Evolutionary conservation across 2,113 vertebrate genomes (phyloP).

Genomic region (Nannospalax galili): DNA sequence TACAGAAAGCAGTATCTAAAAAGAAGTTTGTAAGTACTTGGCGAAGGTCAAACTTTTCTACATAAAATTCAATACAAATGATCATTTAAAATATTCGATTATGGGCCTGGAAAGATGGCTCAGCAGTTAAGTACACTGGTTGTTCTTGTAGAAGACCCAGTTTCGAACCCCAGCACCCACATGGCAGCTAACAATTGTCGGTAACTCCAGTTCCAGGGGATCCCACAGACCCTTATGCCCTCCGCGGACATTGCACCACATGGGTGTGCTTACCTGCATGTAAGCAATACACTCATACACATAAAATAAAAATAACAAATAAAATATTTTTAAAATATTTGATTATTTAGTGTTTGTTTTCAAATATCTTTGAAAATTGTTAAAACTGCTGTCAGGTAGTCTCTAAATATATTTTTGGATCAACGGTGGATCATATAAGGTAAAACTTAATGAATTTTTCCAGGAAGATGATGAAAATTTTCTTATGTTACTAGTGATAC

Average conservation of each 20-base stretch:
- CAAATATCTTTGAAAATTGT: background rate
- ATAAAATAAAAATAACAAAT: too few relatives aligned
- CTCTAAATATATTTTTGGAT: background rate
- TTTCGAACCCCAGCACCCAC: too few relatives aligned
- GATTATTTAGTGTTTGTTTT: background rate
- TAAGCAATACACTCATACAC: too few relatives aligned
- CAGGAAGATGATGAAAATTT: background rate
- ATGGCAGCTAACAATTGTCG: too few relatives aligned
- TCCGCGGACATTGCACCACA: too few relatives aligned
- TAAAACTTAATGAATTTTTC: background rate
- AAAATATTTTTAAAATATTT: background rate
- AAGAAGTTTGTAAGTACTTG: background rate
- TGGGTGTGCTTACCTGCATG: too few relatives aligned
- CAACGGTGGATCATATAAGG: background rate
- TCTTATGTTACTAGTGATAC: slow-evolving; percentile 12
- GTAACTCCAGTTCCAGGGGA: too few relatives aligned
- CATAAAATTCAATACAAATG: background rate
- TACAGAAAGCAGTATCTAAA: background rate
- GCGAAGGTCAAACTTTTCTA: slow-evolving; percentile 6
- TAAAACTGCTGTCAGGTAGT: background rate
- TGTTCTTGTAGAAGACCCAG: too few relatives aligned
- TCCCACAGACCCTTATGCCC: too few relatives aligned
- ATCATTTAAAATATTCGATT: background rate
- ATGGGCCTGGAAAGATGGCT: too few relatives aligned
- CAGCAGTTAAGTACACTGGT: too few relatives aligned